A percentile compares a stretch with the other conserved stretches of the same genome.
Conservation (phyloP, 2,797 vertebrate genomes). For the Sardinella longiceps region DNA sequence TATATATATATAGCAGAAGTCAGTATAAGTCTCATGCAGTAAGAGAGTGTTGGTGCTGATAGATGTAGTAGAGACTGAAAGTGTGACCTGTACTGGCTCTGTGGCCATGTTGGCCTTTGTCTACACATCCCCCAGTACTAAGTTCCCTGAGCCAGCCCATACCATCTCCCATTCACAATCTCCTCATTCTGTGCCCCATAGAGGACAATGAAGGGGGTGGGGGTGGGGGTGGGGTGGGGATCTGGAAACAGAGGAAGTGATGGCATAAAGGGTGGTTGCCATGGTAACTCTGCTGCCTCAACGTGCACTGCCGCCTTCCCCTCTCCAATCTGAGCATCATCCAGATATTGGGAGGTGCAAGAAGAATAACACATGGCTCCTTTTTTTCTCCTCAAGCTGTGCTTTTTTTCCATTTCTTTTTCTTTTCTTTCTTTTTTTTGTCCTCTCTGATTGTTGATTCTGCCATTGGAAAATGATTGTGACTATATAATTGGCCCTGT, state of each 20-base stretch:
- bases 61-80: neutral
- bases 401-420: neutral
- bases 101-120: neutral
- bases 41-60: neutral
- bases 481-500: conserved; percentile 1
- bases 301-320: neutral
- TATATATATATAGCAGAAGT: neutral
- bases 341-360: conserved; percentile 38
- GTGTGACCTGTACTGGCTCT: neutral
- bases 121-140: neutral
- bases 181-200: neutral
- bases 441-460: conserved; percentile 32
- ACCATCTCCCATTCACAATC: neutral
- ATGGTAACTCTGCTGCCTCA: conserved; percentile 55
- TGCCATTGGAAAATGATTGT: conserved; percentile 35
- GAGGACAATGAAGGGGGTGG: conserved; percentile 25
- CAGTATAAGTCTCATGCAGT: neutral
- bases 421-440: conserved; percentile 2
- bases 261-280: conserved; percentile 49
- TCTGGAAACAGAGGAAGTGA: conserved; percentile 30
- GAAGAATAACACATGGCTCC: neutral
- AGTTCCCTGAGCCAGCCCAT: neutral
- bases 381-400: neutral
- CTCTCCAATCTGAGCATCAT: conserved; percentile 26
- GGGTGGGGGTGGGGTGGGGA: neutral